Percentiles rank a stretch among this genome's conserved stretches.
phyloP scores from a whole-genome alignment of 2,888 invertebrate species.

The Plebejus anna region DNA sequence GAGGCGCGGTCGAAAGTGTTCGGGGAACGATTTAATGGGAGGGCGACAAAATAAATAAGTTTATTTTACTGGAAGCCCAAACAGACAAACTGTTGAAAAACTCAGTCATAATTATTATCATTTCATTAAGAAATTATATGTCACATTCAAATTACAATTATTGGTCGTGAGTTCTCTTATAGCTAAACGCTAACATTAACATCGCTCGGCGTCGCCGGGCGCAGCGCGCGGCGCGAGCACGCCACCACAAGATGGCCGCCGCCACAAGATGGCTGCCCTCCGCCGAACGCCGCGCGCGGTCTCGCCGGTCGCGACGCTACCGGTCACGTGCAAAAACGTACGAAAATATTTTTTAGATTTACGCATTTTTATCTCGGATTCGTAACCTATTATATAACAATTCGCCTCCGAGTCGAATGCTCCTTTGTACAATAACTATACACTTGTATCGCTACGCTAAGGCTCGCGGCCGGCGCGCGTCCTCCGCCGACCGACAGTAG shows the following conservation, averaged over 20 bases:
- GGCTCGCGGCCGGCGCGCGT: conserved; percentile 46
- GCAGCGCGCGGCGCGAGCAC: conserved; percentile 48
- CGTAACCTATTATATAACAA: conserved; percentile 71
- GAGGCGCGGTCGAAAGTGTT: conserved; percentile 33
- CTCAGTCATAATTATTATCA: conserved; percentile 74
- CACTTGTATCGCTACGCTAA: conserved; percentile 63
- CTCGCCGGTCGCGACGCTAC: conserved; percentile 52
- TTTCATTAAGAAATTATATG: conserved; percentile 73
- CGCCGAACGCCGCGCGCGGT: conserved; percentile 52
- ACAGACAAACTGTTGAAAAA: conserved; percentile 74
- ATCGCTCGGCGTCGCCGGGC: conserved; percentile 47
- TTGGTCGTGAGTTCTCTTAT: conserved; percentile 76
- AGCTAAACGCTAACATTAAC: conserved; percentile 61
- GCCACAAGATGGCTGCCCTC: conserved; percentile 46
- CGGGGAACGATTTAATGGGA: conserved; percentile 39
- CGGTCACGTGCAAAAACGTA: conserved; percentile 77
- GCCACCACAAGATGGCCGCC: not conserved
- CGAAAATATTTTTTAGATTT: conserved; percentile 76
- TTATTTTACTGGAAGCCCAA: conserved; percentile 76
- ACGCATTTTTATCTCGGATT: conserved; percentile 72
- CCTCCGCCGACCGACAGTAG: conserved; percentile 41
- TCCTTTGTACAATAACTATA: conserved; percentile 73
- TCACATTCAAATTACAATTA: conserved; percentile 74
- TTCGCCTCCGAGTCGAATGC: conserved; percentile 72
- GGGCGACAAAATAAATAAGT: conserved; percentile 59